phyloP scores from a whole-genome alignment of 2,113 vertebrate species.

The Microcebus griseorufus region DNA sequence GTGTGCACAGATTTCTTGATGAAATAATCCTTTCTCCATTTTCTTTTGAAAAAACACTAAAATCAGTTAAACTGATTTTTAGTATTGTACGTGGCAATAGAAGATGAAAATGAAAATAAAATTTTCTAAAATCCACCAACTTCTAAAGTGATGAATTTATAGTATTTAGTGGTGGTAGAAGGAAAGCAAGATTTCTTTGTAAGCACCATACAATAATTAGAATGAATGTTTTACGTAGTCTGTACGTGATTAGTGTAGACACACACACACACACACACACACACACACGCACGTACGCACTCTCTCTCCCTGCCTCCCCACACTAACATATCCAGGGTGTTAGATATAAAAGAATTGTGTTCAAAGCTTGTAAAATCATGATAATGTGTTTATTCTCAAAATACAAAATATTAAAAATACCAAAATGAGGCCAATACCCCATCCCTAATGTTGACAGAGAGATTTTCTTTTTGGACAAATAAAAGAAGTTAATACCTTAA shows the following conservation, averaged over 20 bases:
- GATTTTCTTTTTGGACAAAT: slow-evolving; percentile 29
- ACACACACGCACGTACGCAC: background rate
- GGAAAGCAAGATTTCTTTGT: slow-evolving; percentile 24
- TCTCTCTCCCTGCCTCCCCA: background rate
- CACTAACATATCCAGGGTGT: background rate
- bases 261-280: background rate
- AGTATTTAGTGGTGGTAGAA: background rate
- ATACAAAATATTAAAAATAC: background rate
- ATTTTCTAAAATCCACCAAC: background rate
- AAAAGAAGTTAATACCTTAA: slow-evolving; percentile 28
- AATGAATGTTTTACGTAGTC: slow-evolving; percentile 24
- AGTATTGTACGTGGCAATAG: background rate
- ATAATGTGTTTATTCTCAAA: slow-evolving; percentile 31
- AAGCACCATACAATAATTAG: background rate
- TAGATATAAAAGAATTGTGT: slow-evolving; percentile 27
- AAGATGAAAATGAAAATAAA: slow-evolving; percentile 40
- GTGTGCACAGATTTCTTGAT: slow-evolving; percentile 13
- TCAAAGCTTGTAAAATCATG: slow-evolving; percentile 26
- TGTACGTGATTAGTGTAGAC: background rate
- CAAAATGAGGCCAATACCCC: background rate
- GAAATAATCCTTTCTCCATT: slow-evolving; percentile 29
- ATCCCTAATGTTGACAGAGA: background rate
- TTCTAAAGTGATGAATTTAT: background rate
- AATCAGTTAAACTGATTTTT: slow-evolving; percentile 26
- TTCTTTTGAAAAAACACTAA: background rate